Evolutionary conservation across 2,888 invertebrate species (phyloP).

Genomic region (Exocentrus adspersus): DNA sequence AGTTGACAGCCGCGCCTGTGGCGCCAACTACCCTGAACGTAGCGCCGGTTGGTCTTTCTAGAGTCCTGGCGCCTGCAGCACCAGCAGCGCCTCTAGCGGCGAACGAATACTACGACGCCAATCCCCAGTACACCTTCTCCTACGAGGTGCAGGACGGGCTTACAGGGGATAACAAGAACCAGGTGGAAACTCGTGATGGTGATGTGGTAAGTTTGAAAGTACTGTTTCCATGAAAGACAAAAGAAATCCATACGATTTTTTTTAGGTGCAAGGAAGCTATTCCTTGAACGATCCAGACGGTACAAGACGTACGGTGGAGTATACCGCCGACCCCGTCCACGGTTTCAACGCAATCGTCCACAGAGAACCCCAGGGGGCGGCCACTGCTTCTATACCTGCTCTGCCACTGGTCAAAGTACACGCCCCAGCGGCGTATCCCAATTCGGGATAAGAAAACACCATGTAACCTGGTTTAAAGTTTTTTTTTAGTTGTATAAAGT

Average conservation of each 20-base stretch:
- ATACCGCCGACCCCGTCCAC: slow-evolving; percentile 66
- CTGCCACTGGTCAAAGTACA: no score
- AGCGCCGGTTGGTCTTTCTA: no score
- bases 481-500: no score
- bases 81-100: slow-evolving; percentile 55
- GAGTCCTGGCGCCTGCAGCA: slow-evolving; percentile 25
- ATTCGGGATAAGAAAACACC: no score
- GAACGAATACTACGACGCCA: slow-evolving; percentile 56
- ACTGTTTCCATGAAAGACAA: background rate
- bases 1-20: no score
- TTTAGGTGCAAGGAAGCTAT: slow-evolving; percentile 65
- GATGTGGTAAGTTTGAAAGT: slow-evolving; percentile 64
- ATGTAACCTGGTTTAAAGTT: no score
- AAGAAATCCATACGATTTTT: background rate
- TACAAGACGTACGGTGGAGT: slow-evolving; percentile 72
- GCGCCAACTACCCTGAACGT: no score
- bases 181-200: slow-evolving; percentile 73
- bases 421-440: no score
- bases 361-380: slow-evolving; percentile 61
- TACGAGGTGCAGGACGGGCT: slow-evolving; percentile 69
- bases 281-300: slow-evolving; percentile 70
- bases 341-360: slow-evolving; percentile 70
- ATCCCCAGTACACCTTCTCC: slow-evolving; percentile 68
- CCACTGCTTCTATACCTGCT: slow-evolving; percentile 49
- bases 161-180: slow-evolving; percentile 69